Conservation (phyloP, 2,113 vertebrate genomes). For the Nothoprocta perdicaria region DNA sequence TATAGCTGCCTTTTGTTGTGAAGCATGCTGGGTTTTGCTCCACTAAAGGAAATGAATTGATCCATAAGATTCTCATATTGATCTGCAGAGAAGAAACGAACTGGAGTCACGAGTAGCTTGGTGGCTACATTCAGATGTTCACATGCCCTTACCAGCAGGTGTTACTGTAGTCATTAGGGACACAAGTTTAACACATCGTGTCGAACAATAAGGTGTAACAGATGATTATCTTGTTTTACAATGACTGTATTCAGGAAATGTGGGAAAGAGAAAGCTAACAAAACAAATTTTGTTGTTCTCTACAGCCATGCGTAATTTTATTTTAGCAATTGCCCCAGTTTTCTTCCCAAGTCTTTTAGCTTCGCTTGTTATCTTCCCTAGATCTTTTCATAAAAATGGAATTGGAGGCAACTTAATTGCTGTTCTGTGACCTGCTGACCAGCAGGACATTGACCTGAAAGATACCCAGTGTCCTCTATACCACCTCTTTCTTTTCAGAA, state of each 20-base stretch:
- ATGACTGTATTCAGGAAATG: not conserved
- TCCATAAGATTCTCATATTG: slow-evolving; percentile 68
- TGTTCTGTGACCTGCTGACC: slow-evolving; percentile 62
- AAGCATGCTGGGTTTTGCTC: slow-evolving; percentile 69
- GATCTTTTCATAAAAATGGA: slow-evolving; percentile 35
- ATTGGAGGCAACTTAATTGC: slow-evolving; percentile 64
- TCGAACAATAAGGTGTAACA: slow-evolving; percentile 54
- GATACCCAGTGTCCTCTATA: slow-evolving; percentile 36
- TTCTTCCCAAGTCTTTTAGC: slow-evolving; percentile 16
- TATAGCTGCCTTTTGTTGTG: slow-evolving; percentile 67
- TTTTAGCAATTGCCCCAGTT: slow-evolving; percentile 2
- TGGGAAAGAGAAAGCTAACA: slow-evolving; percentile 17
- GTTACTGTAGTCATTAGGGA: slow-evolving; percentile 62
- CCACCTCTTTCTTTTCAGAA: slow-evolving; percentile 58
- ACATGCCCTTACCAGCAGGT: slow-evolving; percentile 67
- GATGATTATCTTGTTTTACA: slow-evolving; percentile 46
- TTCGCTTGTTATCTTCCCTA: slow-evolving; percentile 18
- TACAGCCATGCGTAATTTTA: not conserved
- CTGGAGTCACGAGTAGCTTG: slow-evolving; percentile 59
- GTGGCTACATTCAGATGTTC: slow-evolving; percentile 66
- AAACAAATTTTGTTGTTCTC: slow-evolving; percentile 37
- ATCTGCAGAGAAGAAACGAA: slow-evolving; percentile 66
- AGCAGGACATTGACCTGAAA: slow-evolving; percentile 70
- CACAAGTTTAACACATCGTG: slow-evolving; percentile 44
- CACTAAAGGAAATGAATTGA: slow-evolving; percentile 68